These are phyloP conservation scores for Hypomecis punctinalis DNA, from an alignment of 2,888 invertebrate species.

Conservation along the genomic window DNA sequence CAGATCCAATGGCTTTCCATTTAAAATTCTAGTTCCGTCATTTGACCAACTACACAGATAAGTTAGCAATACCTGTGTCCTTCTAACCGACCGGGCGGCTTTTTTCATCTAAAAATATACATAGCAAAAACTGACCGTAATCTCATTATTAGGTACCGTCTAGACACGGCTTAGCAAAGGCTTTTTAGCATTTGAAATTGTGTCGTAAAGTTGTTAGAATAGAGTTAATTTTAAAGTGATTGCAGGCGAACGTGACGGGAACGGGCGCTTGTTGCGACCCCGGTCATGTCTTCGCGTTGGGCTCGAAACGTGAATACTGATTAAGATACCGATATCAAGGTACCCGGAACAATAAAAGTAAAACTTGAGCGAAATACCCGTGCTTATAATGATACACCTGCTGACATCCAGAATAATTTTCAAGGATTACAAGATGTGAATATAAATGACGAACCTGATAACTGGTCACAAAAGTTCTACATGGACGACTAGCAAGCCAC, in stretches of 20 bases:
- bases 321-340: conserved; percentile 25
- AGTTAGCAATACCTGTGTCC: conserved; percentile 24
- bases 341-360: conserved; percentile 21
- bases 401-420: no score
- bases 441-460: no score
- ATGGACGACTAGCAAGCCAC: no score
- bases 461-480: no score
- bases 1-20: no score
- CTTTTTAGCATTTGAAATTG: conserved; percentile 8
- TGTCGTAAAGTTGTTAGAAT: conserved; percentile 24
- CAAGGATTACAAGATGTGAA: no score
- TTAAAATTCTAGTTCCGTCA: background rate
- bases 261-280: conserved; percentile 24
- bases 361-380: conserved; percentile 7
- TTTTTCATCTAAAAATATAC: conserved; percentile 39
- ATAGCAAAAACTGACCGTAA: conserved; percentile 39
- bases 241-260: conserved; percentile 36
- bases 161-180: conserved; percentile 14
- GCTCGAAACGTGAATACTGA: conserved; percentile 37
- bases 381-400: background rate
- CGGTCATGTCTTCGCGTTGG: conserved; percentile 27
- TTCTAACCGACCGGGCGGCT: conserved; percentile 33
- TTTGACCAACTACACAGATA: background rate
- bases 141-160: conserved; percentile 22
- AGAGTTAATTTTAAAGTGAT: conserved; percentile 34